phyloP scores from a whole-genome alignment of 1,140 invertebrate species.

The Daktulosphaira vitifoliae region DNA sequence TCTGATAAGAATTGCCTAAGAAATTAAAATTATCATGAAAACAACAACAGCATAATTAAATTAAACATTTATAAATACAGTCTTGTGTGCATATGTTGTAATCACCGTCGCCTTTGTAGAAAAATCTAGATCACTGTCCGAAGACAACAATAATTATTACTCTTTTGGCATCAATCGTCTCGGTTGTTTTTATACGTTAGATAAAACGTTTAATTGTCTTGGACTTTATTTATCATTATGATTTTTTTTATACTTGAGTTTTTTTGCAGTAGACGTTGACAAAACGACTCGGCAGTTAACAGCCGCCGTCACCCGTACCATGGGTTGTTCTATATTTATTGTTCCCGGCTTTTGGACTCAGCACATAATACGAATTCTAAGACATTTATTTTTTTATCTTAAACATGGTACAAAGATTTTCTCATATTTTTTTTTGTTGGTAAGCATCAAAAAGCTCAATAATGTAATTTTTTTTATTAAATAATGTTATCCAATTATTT shows the following conservation, averaged over 20 bases:
- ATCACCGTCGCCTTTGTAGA: neutral
- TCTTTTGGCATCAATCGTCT: conserved; percentile 11
- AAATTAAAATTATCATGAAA: too few relatives aligned
- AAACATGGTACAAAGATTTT: too few relatives aligned
- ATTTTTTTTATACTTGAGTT: neutral
- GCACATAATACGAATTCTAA: too few relatives aligned
- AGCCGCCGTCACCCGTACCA: neutral
- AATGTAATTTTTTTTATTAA: too few relatives aligned
- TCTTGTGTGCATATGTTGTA: neutral
- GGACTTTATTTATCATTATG: neutral
- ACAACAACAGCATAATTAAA: too few relatives aligned
- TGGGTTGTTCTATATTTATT: conserved; percentile 19
- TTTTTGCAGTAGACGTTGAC: conserved; percentile 30
- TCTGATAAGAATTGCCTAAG: too few relatives aligned
- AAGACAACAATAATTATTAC: neutral
- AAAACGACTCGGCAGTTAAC: conserved; percentile 31
- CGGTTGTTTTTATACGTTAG: conserved; percentile 14
- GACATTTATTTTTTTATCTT: too few relatives aligned
- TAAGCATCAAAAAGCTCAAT: too few relatives aligned
- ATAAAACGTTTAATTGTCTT: conserved; percentile 26
- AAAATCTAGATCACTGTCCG: neutral
- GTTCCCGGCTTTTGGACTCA: neutral
- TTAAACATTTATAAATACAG: too few relatives aligned
- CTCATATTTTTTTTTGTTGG: too few relatives aligned
- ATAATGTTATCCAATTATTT: too few relatives aligned